Conservation (phyloP, 2,888 invertebrate species). For the Oscheius onirici region DNA sequence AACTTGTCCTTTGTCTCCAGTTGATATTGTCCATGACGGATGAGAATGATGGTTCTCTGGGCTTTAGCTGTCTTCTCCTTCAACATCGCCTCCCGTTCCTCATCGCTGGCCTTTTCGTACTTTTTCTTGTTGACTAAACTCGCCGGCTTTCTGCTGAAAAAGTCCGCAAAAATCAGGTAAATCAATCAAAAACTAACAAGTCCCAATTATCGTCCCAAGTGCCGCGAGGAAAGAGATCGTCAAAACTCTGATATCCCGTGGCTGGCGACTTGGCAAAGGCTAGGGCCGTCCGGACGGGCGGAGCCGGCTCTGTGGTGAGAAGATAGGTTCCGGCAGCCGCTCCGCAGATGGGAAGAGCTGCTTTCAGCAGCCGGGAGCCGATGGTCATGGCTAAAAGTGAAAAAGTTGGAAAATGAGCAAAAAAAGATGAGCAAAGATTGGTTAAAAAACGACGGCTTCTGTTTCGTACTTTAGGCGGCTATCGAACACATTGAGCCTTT, state of each 20-base stretch:
- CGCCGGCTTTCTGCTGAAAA: conserved; percentile 64
- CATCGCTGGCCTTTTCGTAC: conserved; percentile 53
- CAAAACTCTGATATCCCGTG: conserved; percentile 34
- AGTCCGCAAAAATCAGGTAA: background rate
- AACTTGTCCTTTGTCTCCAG: conserved; percentile 76
- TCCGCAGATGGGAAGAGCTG: conserved; percentile 2
- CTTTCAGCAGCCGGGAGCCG: background rate
- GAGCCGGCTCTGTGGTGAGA: background rate
- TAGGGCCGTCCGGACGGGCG: background rate
- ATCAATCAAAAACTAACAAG: conserved; percentile 46
- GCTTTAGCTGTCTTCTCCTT: conserved; percentile 72
- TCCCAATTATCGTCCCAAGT: conserved; percentile 69
- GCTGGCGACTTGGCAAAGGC: background rate
- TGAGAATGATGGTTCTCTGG: conserved; percentile 85
- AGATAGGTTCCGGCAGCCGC: background rate
- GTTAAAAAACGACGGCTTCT: too few species aligned
- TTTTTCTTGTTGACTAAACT: conserved; percentile 51
- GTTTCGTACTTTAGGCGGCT: too few species aligned
- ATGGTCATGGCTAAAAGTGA: conserved; percentile 7
- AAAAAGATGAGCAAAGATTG: too few species aligned
- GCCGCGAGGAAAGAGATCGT: conserved; percentile 52
- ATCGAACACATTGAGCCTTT: too few species aligned
- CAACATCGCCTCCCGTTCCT: conserved; percentile 38
- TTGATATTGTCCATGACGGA: conserved; percentile 94
- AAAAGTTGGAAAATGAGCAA: too few species aligned